Evolutionary conservation across 2,113 vertebrate genomes (phyloP).

Genomic region (Pteronura brasiliensis): DNA sequence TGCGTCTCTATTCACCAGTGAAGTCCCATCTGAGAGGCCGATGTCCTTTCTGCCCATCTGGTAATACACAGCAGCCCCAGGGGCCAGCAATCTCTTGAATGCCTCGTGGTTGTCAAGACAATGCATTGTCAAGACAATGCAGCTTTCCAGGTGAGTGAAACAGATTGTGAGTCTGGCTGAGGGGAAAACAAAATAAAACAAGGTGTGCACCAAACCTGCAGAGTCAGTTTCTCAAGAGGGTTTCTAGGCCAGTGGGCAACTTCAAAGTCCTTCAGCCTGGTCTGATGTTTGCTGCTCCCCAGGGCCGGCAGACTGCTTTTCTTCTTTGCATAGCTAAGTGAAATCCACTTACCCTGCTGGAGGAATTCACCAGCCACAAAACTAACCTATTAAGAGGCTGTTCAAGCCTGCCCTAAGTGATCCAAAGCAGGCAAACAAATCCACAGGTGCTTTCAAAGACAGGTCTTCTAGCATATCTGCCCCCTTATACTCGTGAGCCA

Average conservation of each 20-base stretch:
- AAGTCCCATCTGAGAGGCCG: not conserved
- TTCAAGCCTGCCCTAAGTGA: conserved; percentile 17
- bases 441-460: not conserved
- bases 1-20: not conserved
- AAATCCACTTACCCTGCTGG: not conserved
- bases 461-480: not conserved
- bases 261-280: not conserved
- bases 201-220: not conserved
- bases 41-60: not conserved
- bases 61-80: not conserved
- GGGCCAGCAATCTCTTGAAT: not conserved
- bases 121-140: not conserved
- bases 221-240: not conserved
- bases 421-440: conserved; percentile 14
- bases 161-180: not conserved
- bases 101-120: not conserved
- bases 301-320: not conserved
- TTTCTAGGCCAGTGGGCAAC: not conserved
- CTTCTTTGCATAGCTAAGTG: conserved; percentile 32
- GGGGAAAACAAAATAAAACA: conserved; percentile 29
- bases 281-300: not conserved
- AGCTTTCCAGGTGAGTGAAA: conserved; percentile 36
- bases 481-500: not conserved
- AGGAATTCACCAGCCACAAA: conserved; percentile 59
- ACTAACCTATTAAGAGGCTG: conserved; percentile 50